These are phyloP conservation scores for Uropsilus gracilis DNA, from an alignment of 2,113 vertebrate genomes.

Conservation along the genomic window DNA sequence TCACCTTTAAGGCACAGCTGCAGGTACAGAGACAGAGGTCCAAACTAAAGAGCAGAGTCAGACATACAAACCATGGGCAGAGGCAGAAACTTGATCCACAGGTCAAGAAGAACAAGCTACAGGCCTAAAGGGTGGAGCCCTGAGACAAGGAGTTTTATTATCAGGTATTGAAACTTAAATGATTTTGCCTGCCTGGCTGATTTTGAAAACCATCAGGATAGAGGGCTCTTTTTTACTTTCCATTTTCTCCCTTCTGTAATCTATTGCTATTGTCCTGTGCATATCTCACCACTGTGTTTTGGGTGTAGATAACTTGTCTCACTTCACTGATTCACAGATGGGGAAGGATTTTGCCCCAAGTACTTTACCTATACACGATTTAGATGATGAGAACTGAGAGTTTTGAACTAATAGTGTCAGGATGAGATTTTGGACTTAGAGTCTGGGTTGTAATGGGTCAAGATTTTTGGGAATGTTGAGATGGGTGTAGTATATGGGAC, in stretches of 20 bases:
- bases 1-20: not conserved
- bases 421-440: conserved; percentile 10
- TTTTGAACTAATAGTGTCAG: conserved; percentile 1
- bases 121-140: not conserved
- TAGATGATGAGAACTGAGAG: not conserved
- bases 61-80: not conserved
- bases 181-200: not conserved
- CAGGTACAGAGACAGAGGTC: not conserved
- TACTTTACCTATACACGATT: conserved; percentile 13
- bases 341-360: not conserved
- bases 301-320: not conserved
- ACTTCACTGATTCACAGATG: not conserved
- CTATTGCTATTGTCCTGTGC: not conserved
- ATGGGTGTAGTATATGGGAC: not conserved
- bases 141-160: not conserved
- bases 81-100: not conserved
- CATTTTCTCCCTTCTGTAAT: not conserved
- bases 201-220: not conserved
- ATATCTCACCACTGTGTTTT: not conserved
- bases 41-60: not conserved
- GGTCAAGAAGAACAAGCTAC: not conserved
- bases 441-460: not conserved
- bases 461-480: not conserved
- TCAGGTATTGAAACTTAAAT: not conserved
- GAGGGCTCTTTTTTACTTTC: not conserved